Conservation (phyloP, 2,113 vertebrate genomes). For the Melospiza georgiana region DNA sequence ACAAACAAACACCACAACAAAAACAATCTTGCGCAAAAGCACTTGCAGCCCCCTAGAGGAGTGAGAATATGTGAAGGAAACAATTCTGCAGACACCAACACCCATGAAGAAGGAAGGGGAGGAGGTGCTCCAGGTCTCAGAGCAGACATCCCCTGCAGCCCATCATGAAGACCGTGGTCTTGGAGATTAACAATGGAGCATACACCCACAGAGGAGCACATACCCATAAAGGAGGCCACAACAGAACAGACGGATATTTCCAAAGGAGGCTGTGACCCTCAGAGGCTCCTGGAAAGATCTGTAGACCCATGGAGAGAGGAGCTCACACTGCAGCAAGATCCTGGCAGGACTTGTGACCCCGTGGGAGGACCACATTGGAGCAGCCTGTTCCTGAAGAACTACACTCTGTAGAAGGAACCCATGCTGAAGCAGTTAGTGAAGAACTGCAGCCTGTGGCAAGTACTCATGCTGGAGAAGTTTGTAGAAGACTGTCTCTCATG, state of each 20-base stretch:
- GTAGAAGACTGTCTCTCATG: background rate
- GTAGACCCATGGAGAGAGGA: background rate
- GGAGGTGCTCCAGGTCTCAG: background rate
- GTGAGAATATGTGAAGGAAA: background rate
- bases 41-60: background rate
- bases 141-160: background rate
- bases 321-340: background rate
- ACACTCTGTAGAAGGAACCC: accelerated
- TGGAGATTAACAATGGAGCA: background rate
- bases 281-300: background rate
- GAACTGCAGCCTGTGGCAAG: background rate
- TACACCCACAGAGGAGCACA: background rate
- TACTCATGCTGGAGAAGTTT: background rate
- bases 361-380: accelerated
- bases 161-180: background rate
- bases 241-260: background rate
- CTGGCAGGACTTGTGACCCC: background rate
- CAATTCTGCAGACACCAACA: background rate
- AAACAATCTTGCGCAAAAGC: background rate
- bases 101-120: background rate
- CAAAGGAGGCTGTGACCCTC: background rate
- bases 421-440: background rate
- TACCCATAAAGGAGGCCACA: background rate
- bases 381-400: background rate
- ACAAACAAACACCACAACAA: background rate